Conservation (phyloP, 2,113 vertebrate genomes). For the Pipa parva region DNA sequence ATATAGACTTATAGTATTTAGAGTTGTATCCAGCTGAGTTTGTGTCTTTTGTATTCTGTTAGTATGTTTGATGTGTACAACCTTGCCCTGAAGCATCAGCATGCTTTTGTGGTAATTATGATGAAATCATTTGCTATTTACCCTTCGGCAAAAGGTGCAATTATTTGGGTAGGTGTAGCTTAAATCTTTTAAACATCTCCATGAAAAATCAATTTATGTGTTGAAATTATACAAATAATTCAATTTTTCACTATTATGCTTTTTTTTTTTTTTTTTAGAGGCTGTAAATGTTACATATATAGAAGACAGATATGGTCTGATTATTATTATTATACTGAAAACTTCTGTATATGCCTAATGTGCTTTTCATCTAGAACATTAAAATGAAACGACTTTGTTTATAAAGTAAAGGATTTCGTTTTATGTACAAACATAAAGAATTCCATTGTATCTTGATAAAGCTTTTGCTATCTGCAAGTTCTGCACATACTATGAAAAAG, state of each 20-base stretch:
- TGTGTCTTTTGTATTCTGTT: conserved; percentile 15
- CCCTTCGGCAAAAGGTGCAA: conserved; percentile 24
- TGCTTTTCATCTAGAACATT: no score
- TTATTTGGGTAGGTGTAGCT: conserved; percentile 35
- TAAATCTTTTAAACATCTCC: conserved; percentile 21
- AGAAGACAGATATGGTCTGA: no score
- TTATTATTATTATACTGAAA: no score
- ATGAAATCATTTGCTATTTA: conserved; percentile 33
- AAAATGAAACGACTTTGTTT: no score
- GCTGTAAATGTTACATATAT: background rate
- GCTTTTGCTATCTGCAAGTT: no score
- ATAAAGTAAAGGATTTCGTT: no score
- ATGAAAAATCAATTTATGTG: conserved; percentile 21
- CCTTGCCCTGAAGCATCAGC: conserved; percentile 24
- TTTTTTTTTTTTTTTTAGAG: background rate
- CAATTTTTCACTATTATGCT: background rate
- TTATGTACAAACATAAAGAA: no score
- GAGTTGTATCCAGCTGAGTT: conserved; percentile 23
- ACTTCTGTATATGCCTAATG: no score
- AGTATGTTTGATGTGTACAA: conserved; percentile 27
- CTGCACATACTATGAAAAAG: no score
- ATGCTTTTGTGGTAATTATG: conserved; percentile 33
- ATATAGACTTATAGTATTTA: conserved; percentile 29
- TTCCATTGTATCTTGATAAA: no score
- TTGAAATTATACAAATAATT: background rate